These are phyloP conservation scores for Setipinna tenuifilis DNA, from an alignment of 2,797 vertebrate genomes.

Conservation along the genomic window DNA sequence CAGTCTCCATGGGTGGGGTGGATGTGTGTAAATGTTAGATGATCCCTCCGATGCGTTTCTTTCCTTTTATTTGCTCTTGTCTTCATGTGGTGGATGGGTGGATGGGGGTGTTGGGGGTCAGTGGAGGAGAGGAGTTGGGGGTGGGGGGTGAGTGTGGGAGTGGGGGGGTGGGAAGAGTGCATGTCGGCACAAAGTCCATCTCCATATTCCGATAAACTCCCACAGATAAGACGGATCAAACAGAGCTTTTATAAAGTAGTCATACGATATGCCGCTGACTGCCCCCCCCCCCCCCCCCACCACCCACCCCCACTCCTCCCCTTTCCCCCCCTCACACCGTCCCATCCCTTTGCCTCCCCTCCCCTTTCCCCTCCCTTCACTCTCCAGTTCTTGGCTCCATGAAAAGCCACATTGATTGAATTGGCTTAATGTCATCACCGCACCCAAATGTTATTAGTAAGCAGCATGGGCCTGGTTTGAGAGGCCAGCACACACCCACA, in stretches of 20 bases:
- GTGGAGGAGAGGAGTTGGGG: not conserved
- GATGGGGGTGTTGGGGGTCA: too few relatives aligned
- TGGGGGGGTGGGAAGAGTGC: not conserved
- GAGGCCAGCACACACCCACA: not conserved
- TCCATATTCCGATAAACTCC: not conserved
- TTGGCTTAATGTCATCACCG: conserved; percentile 14
- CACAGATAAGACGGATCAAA: not conserved
- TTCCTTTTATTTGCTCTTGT: not conserved
- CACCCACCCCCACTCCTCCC: too few relatives aligned
- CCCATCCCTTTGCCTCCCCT: too few relatives aligned
- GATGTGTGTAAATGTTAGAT: not conserved
- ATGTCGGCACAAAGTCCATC: not conserved
- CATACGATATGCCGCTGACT: not conserved
- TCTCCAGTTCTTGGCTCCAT: not conserved
- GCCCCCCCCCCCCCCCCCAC: not conserved
- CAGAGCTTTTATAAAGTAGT: not conserved
- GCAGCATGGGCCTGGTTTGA: not conserved
- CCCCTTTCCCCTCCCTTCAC: too few relatives aligned
- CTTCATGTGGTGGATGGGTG: not conserved
- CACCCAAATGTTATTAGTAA: not conserved
- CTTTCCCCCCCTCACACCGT: too few relatives aligned
- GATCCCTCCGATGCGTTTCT: not conserved
- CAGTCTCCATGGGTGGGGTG: not conserved
- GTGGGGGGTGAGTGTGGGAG: not conserved
- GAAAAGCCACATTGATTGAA: not conserved